phyloP scores from a whole-genome alignment of 2,888 invertebrate species.

The Eupsilia transversa region DNA sequence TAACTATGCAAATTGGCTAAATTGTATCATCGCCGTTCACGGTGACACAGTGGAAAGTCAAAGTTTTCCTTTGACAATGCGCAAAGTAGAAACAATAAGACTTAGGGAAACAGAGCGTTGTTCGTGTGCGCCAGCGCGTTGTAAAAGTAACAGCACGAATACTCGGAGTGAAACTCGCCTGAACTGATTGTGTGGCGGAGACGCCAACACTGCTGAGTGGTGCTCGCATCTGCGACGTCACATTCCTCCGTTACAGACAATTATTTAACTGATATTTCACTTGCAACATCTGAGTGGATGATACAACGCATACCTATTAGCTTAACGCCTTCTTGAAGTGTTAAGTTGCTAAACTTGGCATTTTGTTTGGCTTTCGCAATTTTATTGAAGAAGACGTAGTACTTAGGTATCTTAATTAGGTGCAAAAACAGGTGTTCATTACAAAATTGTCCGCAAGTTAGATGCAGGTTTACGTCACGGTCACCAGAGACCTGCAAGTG shows the following conservation, averaged over 20 bases:
- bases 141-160: conserved; percentile 90
- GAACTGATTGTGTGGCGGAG: conserved; percentile 84
- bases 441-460: conserved; percentile 14
- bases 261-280: conserved; percentile 77
- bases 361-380: conserved; percentile 6
- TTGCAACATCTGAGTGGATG: conserved; percentile 62
- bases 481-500: conserved; percentile 1
- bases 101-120: conserved; percentile 89
- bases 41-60: conserved; percentile 84
- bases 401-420: background rate
- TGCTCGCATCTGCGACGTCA: conserved; percentile 76
- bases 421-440: background rate
- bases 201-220: conserved; percentile 61
- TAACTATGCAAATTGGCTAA: conserved; percentile 33
- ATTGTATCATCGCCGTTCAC: conserved; percentile 56
- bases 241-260: conserved; percentile 82
- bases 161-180: conserved; percentile 89
- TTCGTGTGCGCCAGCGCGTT: conserved; percentile 89
- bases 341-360: conserved; percentile 15
- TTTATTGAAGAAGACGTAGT: conserved; percentile 1
- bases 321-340: conserved; percentile 43
- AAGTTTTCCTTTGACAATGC: conserved; percentile 82
- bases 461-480: conserved; percentile 26
- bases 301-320: conserved; percentile 56
- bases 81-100: conserved; percentile 83